phyloP scores from a whole-genome alignment of 2,113 vertebrate genomes.

The Solea senegalensis region DNA sequence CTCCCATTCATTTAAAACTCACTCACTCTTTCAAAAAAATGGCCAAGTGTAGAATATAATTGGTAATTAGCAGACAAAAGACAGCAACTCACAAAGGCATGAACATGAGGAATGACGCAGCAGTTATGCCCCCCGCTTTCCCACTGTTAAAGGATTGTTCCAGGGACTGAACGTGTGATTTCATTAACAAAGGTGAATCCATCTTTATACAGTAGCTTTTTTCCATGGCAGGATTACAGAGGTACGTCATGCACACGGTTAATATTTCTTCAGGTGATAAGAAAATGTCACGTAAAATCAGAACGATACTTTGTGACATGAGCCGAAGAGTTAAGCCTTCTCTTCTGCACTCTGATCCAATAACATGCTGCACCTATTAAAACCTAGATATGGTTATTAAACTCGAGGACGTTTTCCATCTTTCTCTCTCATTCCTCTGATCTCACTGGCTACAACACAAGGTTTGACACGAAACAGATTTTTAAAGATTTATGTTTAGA shows the following conservation, averaged over 20 bases:
- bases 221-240: slow-evolving; percentile 2
- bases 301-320: background rate
- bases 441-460: background rate
- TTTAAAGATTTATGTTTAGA: background rate
- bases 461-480: background rate
- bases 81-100: background rate
- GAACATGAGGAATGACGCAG: background rate
- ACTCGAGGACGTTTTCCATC: too few relatives aligned
- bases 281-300: slow-evolving; percentile 18
- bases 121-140: too few relatives aligned
- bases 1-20: background rate
- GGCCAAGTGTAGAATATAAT: background rate
- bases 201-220: background rate
- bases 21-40: too few relatives aligned
- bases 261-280: slow-evolving; percentile 9
- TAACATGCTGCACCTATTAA: slow-evolving; percentile 2
- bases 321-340: background rate
- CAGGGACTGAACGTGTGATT: background rate
- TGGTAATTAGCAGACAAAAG: slow-evolving; percentile 4
- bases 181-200: slow-evolving; percentile 9
- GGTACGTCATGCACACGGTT: slow-evolving; percentile 4
- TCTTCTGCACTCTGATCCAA: slow-evolving; percentile 5
- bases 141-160: slow-evolving; percentile 2
- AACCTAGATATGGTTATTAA: background rate
- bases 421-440: background rate